phyloP scores from a whole-genome alignment of 2,888 invertebrate genomes.

The Chrysolina haemoptera region DNA sequence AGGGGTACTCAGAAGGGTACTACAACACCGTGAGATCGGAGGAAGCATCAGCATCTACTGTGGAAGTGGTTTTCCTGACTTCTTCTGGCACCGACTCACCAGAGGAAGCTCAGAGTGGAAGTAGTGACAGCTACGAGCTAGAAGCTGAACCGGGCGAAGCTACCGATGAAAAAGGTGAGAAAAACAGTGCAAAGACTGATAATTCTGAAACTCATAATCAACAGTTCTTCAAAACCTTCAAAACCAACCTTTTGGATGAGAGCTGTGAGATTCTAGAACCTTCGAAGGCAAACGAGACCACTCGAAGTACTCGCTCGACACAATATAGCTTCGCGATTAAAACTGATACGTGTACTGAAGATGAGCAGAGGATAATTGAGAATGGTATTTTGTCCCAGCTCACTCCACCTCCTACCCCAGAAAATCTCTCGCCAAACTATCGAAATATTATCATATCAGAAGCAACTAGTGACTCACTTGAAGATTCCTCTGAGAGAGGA shows the following conservation, averaged over 20 bases:
- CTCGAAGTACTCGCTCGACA: constrained; percentile 38
- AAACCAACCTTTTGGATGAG: neutral
- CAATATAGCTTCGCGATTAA: constrained; percentile 38
- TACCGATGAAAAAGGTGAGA: constrained; percentile 39
- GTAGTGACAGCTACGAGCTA: constrained; percentile 44
- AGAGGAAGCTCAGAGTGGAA: constrained; percentile 44
- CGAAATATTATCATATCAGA: neutral
- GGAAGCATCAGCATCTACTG: constrained; percentile 65
- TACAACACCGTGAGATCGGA: constrained; percentile 68
- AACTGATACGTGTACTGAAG: constrained; percentile 15
- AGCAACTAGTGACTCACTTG: neutral
- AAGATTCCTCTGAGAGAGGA: neutral
- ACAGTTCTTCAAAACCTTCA: neutral
- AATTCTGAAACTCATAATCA: constrained; percentile 16
- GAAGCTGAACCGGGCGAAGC: constrained; percentile 35
- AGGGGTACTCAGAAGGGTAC: constrained; percentile 75
- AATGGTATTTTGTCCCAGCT: constrained; percentile 55
- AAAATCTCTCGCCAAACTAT: constrained; percentile 57
- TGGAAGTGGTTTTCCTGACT: constrained; percentile 80
- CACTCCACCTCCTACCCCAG: constrained; percentile 66
- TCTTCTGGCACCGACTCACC: constrained; percentile 46
- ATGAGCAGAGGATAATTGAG: constrained; percentile 39
- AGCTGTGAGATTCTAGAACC: constrained; percentile 20
- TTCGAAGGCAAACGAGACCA: constrained; percentile 43
- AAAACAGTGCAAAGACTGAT: constrained; percentile 28